Percentiles rank a stretch among this genome's conserved stretches.
Conservation (phyloP, 2,888 invertebrate genomes). For the Rotaria sp. region DNA sequence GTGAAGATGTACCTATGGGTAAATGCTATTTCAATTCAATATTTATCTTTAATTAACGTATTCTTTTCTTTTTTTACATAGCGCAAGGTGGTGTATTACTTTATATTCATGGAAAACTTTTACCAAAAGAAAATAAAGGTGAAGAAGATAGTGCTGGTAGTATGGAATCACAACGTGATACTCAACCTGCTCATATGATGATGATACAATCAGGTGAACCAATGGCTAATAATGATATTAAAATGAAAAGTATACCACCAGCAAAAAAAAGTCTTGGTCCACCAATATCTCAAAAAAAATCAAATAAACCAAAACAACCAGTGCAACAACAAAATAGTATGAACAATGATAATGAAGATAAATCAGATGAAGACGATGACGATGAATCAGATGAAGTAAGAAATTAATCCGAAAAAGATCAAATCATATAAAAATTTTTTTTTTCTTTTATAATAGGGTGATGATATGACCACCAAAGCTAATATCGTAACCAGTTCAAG, state of each 20-base stretch:
- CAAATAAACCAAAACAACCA: neutral
- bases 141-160: neutral
- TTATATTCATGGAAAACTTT: neutral
- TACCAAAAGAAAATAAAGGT: slow-evolving; percentile 58
- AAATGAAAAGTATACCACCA: neutral
- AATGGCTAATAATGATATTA: neutral
- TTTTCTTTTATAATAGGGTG: neutral
- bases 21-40: neutral
- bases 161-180: neutral
- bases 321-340: neutral
- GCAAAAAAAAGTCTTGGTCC: neutral
- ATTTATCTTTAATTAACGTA: neutral
- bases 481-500: neutral
- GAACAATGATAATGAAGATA: neutral
- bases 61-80: neutral
- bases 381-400: neutral
- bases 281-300: neutral
- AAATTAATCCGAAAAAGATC: neutral
- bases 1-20: slow-evolving; percentile 70
- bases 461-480: neutral
- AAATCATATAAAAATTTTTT: neutral
- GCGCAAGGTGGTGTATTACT: slow-evolving; percentile 40
- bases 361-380: too few relatives aligned
- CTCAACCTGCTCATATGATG: neutral
- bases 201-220: neutral